Evolutionary conservation across 2,797 vertebrate genomes (phyloP).

Genomic region (Aldrovandia affinis): DNA sequence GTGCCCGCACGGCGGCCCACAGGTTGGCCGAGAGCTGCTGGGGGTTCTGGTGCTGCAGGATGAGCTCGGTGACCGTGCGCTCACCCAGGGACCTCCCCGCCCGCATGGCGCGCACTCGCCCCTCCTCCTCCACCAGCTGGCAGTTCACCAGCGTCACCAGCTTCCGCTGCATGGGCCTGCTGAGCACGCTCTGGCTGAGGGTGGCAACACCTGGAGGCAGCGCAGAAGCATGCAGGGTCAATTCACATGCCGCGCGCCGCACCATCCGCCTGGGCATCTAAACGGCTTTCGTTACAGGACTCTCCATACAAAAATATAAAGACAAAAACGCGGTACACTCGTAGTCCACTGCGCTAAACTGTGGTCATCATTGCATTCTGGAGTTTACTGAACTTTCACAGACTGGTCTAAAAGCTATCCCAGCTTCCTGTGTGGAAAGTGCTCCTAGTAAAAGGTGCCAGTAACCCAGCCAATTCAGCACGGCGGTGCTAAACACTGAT

Average conservation of each 20-base stretch:
- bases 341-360: neutral
- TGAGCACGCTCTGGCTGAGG: conserved; percentile 87
- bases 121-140: conserved; percentile 94
- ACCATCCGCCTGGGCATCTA: neutral
- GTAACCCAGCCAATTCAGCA: conserved; percentile 32
- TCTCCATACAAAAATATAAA: neutral
- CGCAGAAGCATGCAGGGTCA: conserved; percentile 3
- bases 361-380: neutral
- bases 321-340: neutral
- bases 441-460: conserved; percentile 11
- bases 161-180: conserved; percentile 96
- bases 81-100: conserved; percentile 91
- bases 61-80: conserved; percentile 90
- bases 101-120: conserved; percentile 86
- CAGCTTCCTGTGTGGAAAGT: conserved; percentile 11
- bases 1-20: conserved; percentile 92
- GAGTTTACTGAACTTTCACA: neutral
- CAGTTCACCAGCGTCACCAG: conserved; percentile 94
- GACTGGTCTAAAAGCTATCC: neutral
- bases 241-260: neutral
- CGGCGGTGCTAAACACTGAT: too few species aligned
- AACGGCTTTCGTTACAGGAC: neutral
- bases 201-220: conserved; percentile 78
- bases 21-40: conserved; percentile 96
- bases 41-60: conserved; percentile 94